Conservation (phyloP, 2,113 vertebrate species). For the Zootoca vivipara region DNA sequence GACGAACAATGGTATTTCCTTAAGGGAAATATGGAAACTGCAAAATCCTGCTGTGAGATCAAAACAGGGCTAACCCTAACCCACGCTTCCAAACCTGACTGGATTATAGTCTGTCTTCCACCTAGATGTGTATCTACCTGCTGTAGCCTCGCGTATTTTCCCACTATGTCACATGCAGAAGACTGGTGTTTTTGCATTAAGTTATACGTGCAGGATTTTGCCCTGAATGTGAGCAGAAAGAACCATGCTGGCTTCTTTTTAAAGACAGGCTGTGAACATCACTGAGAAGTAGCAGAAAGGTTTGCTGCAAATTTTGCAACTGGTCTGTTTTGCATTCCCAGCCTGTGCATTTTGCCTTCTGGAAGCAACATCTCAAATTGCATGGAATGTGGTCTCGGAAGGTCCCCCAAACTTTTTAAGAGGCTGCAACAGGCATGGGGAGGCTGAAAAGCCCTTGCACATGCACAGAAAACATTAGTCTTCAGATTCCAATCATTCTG, state of each 20-base stretch:
- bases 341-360: not conserved
- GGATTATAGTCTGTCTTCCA: not conserved
- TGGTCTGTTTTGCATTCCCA: not conserved
- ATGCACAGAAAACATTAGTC: not conserved
- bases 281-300: not conserved
- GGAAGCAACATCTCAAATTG: not conserved
- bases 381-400: not conserved
- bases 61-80: not conserved
- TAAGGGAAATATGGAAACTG: slow-evolving; percentile 21
- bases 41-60: slow-evolving; percentile 42
- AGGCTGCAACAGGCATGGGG: not conserved
- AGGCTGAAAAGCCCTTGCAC: not conserved
- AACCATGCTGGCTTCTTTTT: not conserved
- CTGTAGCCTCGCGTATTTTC: not conserved
- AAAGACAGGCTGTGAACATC: not conserved
- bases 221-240: not conserved
- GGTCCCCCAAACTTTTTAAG: no score
- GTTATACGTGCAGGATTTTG: not conserved
- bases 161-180: not conserved
- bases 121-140: not conserved
- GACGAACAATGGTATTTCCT: slow-evolving; percentile 36
- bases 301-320: not conserved
- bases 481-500: not conserved
- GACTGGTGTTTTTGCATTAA: not conserved
- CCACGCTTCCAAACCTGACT: not conserved